phyloP scores from a whole-genome alignment of 2,888 invertebrate species.

The Timema podura region DNA sequence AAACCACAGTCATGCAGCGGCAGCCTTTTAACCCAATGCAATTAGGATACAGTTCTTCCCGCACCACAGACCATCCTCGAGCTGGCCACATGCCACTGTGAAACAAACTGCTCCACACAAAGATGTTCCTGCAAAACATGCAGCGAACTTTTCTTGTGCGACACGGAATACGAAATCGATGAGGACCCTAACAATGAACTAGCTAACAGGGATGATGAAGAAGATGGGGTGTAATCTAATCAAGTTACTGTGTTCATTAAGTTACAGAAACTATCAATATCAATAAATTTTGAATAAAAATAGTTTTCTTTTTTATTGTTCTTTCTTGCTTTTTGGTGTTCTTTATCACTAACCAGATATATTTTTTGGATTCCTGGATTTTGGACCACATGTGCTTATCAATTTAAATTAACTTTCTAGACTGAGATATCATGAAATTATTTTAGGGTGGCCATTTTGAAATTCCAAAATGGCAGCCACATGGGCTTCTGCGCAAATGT shows the following conservation, averaged over 20 bases:
- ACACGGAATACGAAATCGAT: neutral
- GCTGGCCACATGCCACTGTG: neutral
- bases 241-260: neutral
- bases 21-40: slow-evolving; percentile 2
- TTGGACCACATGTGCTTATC: neutral
- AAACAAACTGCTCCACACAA: neutral
- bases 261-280: neutral
- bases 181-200: neutral
- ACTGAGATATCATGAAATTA: neutral
- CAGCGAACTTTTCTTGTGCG: neutral
- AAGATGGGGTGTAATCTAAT: neutral
- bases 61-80: neutral
- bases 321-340: neutral
- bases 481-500: neutral
- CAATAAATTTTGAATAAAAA: neutral
- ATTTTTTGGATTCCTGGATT: neutral
- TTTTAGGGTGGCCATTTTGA: neutral
- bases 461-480: neutral
- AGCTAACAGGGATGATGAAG: slow-evolving; percentile 1
- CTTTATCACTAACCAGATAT: slow-evolving; percentile 7
- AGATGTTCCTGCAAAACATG: slow-evolving; percentile 9
- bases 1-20: slow-evolving; percentile 6
- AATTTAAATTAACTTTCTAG: neutral
- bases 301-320: neutral
- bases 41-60: neutral